Base-by-base conservation (phyloP, 2,797 vertebrate genomes). In the Mormyrus proboscirostris region DNA sequence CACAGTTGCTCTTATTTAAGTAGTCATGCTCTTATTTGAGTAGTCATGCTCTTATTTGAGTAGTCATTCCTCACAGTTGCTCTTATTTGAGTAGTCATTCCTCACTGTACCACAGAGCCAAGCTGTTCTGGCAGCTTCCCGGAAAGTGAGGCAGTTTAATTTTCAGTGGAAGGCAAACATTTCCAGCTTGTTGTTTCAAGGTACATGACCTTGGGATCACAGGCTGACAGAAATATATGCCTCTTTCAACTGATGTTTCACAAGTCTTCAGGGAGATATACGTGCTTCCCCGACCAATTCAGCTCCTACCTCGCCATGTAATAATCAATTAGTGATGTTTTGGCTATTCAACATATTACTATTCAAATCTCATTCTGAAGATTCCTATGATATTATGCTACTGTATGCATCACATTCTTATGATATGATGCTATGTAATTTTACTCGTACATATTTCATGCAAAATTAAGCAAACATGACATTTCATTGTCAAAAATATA, bases 161-260 rank as follows among this genome's bases (percentile, higher is more conserved):
- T 19, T 33, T 38, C 73, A 89, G 47, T 89, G 92, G 82, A 87
- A 90, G 92, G 90, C 92, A 95, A 94, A 96, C 93, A 93, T 94
- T 93, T 84, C 38, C 49, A 86, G 79, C 19, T 6, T 47, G 88
- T 89, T 76, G 47, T 55, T 50, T 2, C 90, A 88, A 49, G 89
- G 90, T 62, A 91, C 84, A 49, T 92, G 90, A 91, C 88, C 89
- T 92, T 69, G 88, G 82, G 22, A 85, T 85, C 44, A 76, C 69
- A 33, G 29, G 16, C 69, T 29, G 25, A 69, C 62, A 69, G 62
- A 29, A 14, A 69, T 69, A 33, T 76, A 76, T 41, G 2, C 73
- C 73, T 2, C 16, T 44, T 44, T 44, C 8, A 79, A 79, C 38
- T 44, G 73, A 79, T 5, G 38, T 44, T 79, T 79, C 73, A 79